Evolutionary conservation across 1,140 invertebrate species (phyloP), one percentile per base, ranked within the genome.

Genomic region (Carposina sasakii): DNA sequence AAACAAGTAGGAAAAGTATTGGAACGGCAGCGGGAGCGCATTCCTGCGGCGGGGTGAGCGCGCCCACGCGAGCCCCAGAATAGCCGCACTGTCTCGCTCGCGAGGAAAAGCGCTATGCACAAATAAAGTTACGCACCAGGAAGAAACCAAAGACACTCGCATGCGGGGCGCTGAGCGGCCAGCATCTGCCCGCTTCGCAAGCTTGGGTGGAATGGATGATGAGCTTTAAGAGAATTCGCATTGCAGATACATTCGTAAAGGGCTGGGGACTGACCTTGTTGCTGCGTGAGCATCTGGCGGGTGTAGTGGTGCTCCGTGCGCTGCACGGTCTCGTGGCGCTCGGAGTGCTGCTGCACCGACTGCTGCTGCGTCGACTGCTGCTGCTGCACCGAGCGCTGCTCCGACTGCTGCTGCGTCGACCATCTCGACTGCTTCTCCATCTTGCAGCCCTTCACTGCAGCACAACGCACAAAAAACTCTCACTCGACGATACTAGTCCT

Each of bases 231-330:
- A 49, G 10, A 49, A 17, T 42, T 49, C 39, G 37, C 37, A 41
- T 36, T 24, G 44, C 33, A 47, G 15, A 47, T 37, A 26, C 23
- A 19, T 15, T 30, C 13, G 12, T 45, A 28, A 33, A 36, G 1
- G 9, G 19, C 9, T n/a, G 10, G 19, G 41, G 8, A 68, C 91
- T 88, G 85, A 92, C 92, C 91, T 92, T 89, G 89, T 86, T 92
- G 91, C 76, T 93, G 91, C 74, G 90, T 91, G 79, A 90, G 91
- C 76, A 92, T 87, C 84, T 93, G 91, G 55, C 90, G 91, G 67
- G 36, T 39, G 36, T 39, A 39, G 36, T 39, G 36, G 20, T 89
- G 88, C 73, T 88, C 89, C 64, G 89, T 85, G 68, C 90, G 91
- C 77, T 92, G 90, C 71, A 88, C 85, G 16, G 84, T 82, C 58